Evolutionary conservation across 1,140 invertebrate genomes (phyloP), one percentile per base, ranked within the genome.

Genomic region (Brachionus sp.): DNA sequence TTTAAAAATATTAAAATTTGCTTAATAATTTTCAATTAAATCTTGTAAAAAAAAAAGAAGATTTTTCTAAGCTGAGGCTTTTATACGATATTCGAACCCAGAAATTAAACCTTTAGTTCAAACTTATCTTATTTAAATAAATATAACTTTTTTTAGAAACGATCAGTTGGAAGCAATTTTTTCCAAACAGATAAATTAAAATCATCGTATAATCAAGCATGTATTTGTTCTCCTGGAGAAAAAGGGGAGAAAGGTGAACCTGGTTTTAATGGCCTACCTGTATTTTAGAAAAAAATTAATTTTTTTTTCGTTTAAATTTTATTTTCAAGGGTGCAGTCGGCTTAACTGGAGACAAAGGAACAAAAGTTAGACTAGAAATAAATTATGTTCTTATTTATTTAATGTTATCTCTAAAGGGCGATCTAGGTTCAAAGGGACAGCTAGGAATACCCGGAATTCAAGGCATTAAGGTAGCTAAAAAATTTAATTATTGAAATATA

Each of bases 241-340:
- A 80, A 80, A 80, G 77, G 77, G 2, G 50, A 80, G 16, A 80
- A 57, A 42, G 77, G 50, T 10, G 77, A 80, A 5, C 23, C 50
- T 4, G 77, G 77, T 5, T 62, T 7, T 4, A 66, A 62, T 57
- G 50, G 50, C 12, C 16, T 80, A 29, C 50, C 77, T 19, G 77
- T 80, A 80, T 25, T 66, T 10, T 7, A 16, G 10, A 33, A 7
- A 35, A 13, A 13, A 25, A 23, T 2, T 35, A 19, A 57, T 57
- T 37, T 13, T 6, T 78, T 35, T 78, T 78, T 23, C 1, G 39
- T 16, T 23, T 62, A 12, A 70, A 70, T 16, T 50, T 78, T 78
- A 13, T 35, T 62, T 53, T 5, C 7, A 80, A 80, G 77, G 77
- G 77, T 62, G 25, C 77, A 62, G 62, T 80, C 42, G 53, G 77